Percentiles rank a stretch among this genome's conserved stretches.
phyloP scores from a whole-genome alignment of 2,888 invertebrate genomes.

The Erebia palarica region DNA sequence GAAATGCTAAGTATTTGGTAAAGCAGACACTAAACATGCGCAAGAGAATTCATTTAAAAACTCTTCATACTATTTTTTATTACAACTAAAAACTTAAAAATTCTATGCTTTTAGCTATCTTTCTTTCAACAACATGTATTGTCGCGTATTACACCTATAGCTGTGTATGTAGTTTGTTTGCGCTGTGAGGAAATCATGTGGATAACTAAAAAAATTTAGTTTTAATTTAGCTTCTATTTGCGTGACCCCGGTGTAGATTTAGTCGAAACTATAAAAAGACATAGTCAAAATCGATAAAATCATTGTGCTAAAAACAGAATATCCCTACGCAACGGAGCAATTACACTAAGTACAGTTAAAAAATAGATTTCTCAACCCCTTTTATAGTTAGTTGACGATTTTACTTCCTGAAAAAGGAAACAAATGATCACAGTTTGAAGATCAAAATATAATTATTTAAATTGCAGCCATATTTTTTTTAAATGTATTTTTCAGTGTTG shows the following conservation, averaged over 20 bases:
- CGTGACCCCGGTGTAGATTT: conserved; percentile 17
- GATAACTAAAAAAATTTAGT: conserved; percentile 14
- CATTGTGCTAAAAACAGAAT: conserved; percentile 63
- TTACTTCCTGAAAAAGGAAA: conserved; percentile 40
- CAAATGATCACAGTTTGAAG: conserved; percentile 40
- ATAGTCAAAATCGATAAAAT: conserved; percentile 47
- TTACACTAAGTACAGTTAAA: conserved; percentile 67
- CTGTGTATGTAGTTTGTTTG: conserved; percentile 11
- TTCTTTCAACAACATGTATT: conserved; percentile 11
- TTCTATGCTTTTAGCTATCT: conserved; percentile 17
- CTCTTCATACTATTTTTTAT: conserved; percentile 18
- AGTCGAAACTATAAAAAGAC: conserved; percentile 33
- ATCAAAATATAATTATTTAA: neutral
- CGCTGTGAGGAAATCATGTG: conserved; percentile 10
- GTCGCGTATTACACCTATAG: conserved; percentile 4
- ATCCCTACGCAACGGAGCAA: conserved; percentile 56
- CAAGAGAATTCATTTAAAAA: conserved; percentile 47
- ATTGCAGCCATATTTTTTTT: conserved; percentile 9
- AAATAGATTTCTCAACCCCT: conserved; percentile 57
- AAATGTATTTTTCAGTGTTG: conserved; percentile 44
- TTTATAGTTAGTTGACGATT: conserved; percentile 53
- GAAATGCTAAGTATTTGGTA: conserved; percentile 62
- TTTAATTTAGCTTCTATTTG: conserved; percentile 23
- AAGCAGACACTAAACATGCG: conserved; percentile 49
- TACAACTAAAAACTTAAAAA: conserved; percentile 22